These are phyloP conservation scores for Halisarca cf. caerulea DNA, from an alignment of 37 sponge, comb jelly and placozoan genomes.

Conservation along the genomic window DNA sequence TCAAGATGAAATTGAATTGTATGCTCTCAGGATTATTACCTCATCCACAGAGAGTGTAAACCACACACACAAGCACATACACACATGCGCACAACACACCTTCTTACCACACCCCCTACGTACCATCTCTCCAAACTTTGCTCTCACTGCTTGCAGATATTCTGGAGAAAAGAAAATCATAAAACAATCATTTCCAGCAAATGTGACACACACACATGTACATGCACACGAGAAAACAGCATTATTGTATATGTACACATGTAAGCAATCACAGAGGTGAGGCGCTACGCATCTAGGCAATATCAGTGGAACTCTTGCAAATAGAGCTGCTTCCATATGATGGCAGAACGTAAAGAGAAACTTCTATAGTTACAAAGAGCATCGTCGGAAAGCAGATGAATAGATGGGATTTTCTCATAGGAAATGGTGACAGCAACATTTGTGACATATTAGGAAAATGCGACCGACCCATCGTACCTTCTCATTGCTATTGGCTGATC, in stretches of 20 bases:
- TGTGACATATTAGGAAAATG: not conserved
- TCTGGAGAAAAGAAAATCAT: conserved; percentile 23
- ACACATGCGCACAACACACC: not conserved
- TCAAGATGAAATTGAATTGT: no score
- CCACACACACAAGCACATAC: not conserved
- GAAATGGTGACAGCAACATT: not conserved
- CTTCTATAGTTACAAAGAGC: not conserved
- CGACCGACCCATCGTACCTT: no score
- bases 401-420: not conserved
- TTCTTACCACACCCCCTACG: conserved; percentile 21
- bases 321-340: no score
- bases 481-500: no score
- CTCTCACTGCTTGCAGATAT: conserved; percentile 77
- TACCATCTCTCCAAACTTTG: conserved; percentile 79
- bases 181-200: not conserved
- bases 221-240: not conserved
- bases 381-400: not conserved
- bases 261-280: no score
- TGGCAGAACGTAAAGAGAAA: no score
- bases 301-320: no score
- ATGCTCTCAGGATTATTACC: no score
- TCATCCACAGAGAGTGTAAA: no score
- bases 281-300: no score
- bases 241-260: not conserved
- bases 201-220: conserved; percentile 6